A percentile compares a stretch with the other conserved stretches of the same genome.
phyloP scores from a whole-genome alignment of 2,888 invertebrate species.

The Perizoma flavofasciatum region DNA sequence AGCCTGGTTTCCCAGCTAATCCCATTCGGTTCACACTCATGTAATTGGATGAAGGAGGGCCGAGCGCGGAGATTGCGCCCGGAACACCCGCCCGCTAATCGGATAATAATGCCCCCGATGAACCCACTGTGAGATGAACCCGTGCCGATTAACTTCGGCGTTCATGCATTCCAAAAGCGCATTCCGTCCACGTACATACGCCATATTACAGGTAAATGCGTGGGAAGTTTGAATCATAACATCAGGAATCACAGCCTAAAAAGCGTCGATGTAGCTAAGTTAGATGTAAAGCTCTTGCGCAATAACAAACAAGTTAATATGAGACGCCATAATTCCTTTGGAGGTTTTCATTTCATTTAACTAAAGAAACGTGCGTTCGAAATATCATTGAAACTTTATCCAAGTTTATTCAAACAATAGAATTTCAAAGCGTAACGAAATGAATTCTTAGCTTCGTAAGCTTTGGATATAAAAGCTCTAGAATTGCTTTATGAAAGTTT shows the following conservation, averaged over 20 bases:
- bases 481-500: constrained; percentile 31
- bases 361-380: constrained; percentile 16
- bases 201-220: constrained; percentile 7
- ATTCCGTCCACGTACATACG: constrained; percentile 16
- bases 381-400: constrained; percentile 25
- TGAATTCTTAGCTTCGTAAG: constrained; percentile 25
- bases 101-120: constrained; percentile 71
- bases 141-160: constrained; percentile 41
- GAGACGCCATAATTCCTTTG: constrained; percentile 1
- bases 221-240: constrained; percentile 14
- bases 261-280: neutral
- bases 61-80: constrained; percentile 68
- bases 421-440: constrained; percentile 30
- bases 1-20: constrained; percentile 62
- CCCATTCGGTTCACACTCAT: constrained; percentile 75
- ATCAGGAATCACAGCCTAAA: constrained; percentile 5
- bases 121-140: constrained; percentile 49
- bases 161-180: constrained; percentile 32
- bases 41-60: constrained; percentile 79
- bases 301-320: constrained; percentile 12
- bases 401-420: constrained; percentile 30
- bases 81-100: constrained; percentile 70
- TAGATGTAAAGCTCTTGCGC: neutral
- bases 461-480: constrained; percentile 25
- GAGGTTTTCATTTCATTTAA: constrained; percentile 10